Percentiles rank a stretch among this genome's conserved stretches.
These are phyloP conservation scores for Myotis daubentonii DNA, from an alignment of 2,797 vertebrate species.

Conservation along the genomic window DNA sequence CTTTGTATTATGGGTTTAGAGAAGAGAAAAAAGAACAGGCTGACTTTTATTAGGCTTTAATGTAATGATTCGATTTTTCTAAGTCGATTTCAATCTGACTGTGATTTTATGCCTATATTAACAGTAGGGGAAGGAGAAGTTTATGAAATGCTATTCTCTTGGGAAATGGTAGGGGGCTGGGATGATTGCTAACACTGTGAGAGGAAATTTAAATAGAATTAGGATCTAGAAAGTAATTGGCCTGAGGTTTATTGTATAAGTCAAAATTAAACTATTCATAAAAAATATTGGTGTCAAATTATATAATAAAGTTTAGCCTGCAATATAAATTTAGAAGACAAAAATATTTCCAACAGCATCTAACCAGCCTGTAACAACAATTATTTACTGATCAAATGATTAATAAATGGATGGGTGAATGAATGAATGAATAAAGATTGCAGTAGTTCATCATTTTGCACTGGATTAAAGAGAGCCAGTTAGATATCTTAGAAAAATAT, in stretches of 20 bases:
- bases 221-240: slow-evolving; percentile 25
- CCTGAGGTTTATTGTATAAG: slow-evolving; percentile 16
- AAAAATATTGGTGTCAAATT: background rate
- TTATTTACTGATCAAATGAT: background rate
- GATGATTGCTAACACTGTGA: slow-evolving; percentile 22
- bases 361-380: background rate
- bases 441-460: background rate
- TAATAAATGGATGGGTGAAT: background rate
- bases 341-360: background rate
- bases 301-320: background rate
- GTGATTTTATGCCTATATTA: slow-evolving; percentile 47
- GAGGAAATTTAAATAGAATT: slow-evolving; percentile 45
- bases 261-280: slow-evolving; percentile 60
- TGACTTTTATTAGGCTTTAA: slow-evolving; percentile 56
- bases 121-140: background rate
- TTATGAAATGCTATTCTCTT: slow-evolving; percentile 47
- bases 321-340: background rate
- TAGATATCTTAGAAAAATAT: slow-evolving; percentile 23
- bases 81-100: slow-evolving; percentile 48
- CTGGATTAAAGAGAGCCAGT: background rate
- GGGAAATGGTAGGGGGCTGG: background rate
- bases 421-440: background rate
- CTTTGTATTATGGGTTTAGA: slow-evolving; percentile 24
- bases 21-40: background rate
- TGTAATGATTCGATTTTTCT: slow-evolving; percentile 67